phyloP scores from a whole-genome alignment of 2,797 vertebrate species.

The Peromyscus eremicus region DNA sequence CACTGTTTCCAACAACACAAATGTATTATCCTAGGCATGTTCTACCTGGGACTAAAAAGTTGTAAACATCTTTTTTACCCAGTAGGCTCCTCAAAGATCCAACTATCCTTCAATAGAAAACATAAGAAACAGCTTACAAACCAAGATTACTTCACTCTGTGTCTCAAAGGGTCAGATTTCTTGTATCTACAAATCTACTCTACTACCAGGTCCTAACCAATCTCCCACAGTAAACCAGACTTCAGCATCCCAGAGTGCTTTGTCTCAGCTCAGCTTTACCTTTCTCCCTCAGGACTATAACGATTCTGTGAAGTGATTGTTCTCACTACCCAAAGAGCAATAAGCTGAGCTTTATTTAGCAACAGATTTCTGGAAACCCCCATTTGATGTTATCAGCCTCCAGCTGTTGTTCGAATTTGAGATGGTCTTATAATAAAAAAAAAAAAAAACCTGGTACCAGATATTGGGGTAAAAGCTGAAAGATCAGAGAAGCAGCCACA shows the following conservation, averaged over 20 bases:
- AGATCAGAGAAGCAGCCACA: no score
- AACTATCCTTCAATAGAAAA: neutral
- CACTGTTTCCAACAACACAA: neutral
- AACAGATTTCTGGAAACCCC: neutral
- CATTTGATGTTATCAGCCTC: neutral
- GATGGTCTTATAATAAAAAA: no score
- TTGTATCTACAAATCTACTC: neutral
- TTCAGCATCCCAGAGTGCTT: neutral
- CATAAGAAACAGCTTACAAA: neutral
- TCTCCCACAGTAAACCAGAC: neutral
- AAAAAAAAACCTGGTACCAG: no score
- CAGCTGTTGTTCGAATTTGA: no score
- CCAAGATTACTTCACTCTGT: neutral
- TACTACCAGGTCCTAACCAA: neutral
- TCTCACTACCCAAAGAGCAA: neutral
- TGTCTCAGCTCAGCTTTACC: neutral
- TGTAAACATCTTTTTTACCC: no score
- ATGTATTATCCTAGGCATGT: neutral
- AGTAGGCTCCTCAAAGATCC: neutral
- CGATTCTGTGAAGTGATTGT: neutral
- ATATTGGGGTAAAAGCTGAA: no score
- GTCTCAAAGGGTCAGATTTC: neutral
- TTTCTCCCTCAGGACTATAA: neutral
- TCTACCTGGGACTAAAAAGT: neutral
- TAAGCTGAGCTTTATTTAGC: neutral